Evolutionary conservation across 2,113 vertebrate genomes (phyloP), one percentile per base, ranked within the genome.

Genomic region (Gorsachius goisagi): DNA sequence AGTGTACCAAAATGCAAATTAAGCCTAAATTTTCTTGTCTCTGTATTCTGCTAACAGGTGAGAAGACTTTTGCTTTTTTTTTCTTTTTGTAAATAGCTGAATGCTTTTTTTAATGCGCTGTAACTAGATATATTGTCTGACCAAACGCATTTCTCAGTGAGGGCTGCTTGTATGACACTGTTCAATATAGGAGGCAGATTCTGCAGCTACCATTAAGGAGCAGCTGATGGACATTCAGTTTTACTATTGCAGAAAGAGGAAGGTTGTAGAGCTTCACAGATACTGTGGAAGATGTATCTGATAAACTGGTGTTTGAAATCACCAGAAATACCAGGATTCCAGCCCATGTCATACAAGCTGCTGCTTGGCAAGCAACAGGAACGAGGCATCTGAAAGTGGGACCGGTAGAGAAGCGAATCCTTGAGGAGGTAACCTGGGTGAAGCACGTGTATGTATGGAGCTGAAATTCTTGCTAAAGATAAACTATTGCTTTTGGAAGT

Each of bases 1-100:
- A 90, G 62, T 22, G 11, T 94, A 96, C 91, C 95, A 77, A 95
- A 97, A 98, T 97, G 88, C 68, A 98, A 96, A 97, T 95, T 80
- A 96, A 96, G 96, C 96, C 80, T 87, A 21, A 97, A 95, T 60
- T 95, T 74, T 97, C 73, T 98, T 72, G n/a, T 90, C 81, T 97
- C 47, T 96, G 12, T 97, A 72, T 97, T 97, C 69, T 76, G 92
- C 87, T 97, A 91, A 80, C 60, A 89, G 47, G 56, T 97, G 88
- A 96, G 96, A 94, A 83, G 44, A 66, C 71, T 89, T 91, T 79
- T 93, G 73, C 37, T 67, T 12, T 45, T 44, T 44, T n/a, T 56
- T 67, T 20, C 11, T 12, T 67, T 94, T 47, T 66, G 52, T 53
- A 58, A 90, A 47, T 92, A 76, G 6, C 35, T 77, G 45, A 68